Percentiles rank a stretch among this genome's conserved stretches.
phyloP scores from a whole-genome alignment of 2,888 invertebrate species.

The Cheilosia impressa region DNA sequence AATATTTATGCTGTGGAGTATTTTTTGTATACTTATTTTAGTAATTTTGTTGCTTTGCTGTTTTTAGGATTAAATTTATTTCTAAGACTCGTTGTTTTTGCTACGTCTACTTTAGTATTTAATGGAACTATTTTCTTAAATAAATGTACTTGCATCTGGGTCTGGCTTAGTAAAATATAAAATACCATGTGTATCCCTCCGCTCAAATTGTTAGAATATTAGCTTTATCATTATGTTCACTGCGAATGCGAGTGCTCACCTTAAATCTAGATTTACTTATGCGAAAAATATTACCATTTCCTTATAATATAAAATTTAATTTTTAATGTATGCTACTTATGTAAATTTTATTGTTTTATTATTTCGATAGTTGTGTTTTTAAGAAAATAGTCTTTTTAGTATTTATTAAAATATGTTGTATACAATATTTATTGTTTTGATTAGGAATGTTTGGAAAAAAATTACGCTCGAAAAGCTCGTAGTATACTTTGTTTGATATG shows the following conservation, averaged over 20 bases:
- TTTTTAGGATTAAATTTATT: slow-evolving; percentile 29
- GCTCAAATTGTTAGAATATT: slow-evolving; percentile 76
- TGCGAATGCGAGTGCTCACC: slow-evolving; percentile 29
- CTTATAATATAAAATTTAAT: too few species aligned
- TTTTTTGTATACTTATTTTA: slow-evolving; percentile 36
- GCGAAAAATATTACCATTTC: not conserved
- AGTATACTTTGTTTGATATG: slow-evolving; percentile 55
- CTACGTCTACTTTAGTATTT: not conserved
- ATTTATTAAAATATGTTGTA: slow-evolving; percentile 16
- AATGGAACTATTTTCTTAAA: slow-evolving; percentile 7
- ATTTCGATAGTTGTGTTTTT: not conserved
- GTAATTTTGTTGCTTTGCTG: slow-evolving; percentile 64
- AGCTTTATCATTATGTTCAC: slow-evolving; percentile 74
- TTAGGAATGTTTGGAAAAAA: slow-evolving; percentile 51
- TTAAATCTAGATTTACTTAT: not conserved
- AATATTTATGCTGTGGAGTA: slow-evolving; percentile 31
- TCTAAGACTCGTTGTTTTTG: not conserved
- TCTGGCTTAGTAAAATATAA: slow-evolving; percentile 2
- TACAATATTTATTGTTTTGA: slow-evolving; percentile 46
- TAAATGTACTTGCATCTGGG: slow-evolving; percentile 12
- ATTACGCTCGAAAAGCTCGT: slow-evolving; percentile 10
- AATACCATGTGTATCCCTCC: slow-evolving; percentile 7
- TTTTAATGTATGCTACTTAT: not conserved
- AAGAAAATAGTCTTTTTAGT: not conserved
- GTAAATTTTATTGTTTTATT: not conserved